Evolutionary conservation across 2,888 invertebrate species (phyloP).

Genomic region (Apoderus coryli): DNA sequence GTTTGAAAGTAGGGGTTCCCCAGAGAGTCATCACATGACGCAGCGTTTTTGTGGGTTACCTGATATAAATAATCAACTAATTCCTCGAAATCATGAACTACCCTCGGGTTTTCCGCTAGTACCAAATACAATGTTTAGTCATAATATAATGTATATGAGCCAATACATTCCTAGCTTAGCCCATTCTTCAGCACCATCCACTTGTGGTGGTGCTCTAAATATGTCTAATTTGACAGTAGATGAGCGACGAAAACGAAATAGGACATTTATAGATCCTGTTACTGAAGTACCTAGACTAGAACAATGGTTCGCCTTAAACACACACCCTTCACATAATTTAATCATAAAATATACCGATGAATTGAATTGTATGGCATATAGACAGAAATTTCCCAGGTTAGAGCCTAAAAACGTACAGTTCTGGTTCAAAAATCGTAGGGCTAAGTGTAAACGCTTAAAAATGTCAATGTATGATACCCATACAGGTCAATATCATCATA

Average conservation of each 20-base stretch:
- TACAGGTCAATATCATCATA: slow-evolving; percentile 47
- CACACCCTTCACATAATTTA: slow-evolving; percentile 95
- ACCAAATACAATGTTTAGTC: slow-evolving; percentile 77
- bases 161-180: slow-evolving; percentile 59
- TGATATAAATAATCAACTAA: slow-evolving; percentile 24
- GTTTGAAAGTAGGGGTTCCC: slow-evolving; percentile 20
- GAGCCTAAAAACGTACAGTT: slow-evolving; percentile 99
- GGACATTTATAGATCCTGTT: slow-evolving; percentile 98
- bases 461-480: slow-evolving; percentile 73
- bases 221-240: slow-evolving; percentile 56
- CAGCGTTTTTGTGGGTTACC: slow-evolving; percentile 6
- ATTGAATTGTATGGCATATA: slow-evolving; percentile 89
- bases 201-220: slow-evolving; percentile 38
- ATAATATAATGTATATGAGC: slow-evolving; percentile 85
- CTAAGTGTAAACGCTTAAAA: slow-evolving; percentile 93
- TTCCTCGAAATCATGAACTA: slow-evolving; percentile 26
- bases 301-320: slow-evolving; percentile 95
- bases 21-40: slow-evolving; percentile 12
- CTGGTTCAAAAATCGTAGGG: slow-evolving; percentile 98
- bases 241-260: slow-evolving; percentile 84
- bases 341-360: slow-evolving; percentile 97
- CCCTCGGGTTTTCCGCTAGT: slow-evolving; percentile 58
- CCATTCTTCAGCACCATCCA: slow-evolving; percentile 38
- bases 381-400: slow-evolving; percentile 96
- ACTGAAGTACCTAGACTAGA: slow-evolving; percentile 91